These are phyloP conservation scores for Dolichallabes microphthalmus DNA, from an alignment of 2,113 vertebrate species.

Conservation along the genomic window DNA sequence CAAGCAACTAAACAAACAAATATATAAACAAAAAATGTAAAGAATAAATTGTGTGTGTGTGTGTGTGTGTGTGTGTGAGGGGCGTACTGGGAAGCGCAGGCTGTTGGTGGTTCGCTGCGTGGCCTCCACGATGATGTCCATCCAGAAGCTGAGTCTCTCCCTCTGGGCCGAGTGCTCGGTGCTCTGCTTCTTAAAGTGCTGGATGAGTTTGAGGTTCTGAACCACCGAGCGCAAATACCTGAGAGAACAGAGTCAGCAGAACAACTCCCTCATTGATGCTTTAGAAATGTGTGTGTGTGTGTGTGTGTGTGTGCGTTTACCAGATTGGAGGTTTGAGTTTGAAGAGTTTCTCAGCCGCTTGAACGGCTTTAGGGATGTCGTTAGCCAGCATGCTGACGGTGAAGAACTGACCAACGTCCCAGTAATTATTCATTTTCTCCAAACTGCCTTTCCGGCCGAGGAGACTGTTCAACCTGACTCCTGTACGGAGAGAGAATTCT, in stretches of 20 bases:
- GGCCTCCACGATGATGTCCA: constrained; percentile 94
- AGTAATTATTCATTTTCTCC: constrained; percentile 96
- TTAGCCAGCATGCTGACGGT: constrained; percentile 88
- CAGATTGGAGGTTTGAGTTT: constrained; percentile 91
- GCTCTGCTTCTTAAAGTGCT: constrained; percentile 85
- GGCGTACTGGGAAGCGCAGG: constrained; percentile 87
- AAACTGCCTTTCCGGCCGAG: constrained; percentile 91
- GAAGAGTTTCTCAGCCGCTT: constrained; percentile 92
- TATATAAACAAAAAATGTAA: not conserved
- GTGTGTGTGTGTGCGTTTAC: constrained; percentile 65
- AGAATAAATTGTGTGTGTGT: not conserved
- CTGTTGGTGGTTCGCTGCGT: constrained; percentile 82
- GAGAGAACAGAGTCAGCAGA: constrained; percentile 3
- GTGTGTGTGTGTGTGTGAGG: not conserved
- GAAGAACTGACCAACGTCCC: constrained; percentile 95
- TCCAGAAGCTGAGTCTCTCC: constrained; percentile 92
- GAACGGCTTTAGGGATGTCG: constrained; percentile 87
- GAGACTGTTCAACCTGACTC: constrained; percentile 87
- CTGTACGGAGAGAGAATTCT: constrained; percentile 61
- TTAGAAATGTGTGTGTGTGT: not conserved
- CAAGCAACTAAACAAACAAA: not conserved
- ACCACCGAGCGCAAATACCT: constrained; percentile 94
- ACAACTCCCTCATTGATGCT: not conserved
- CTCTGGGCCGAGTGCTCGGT: constrained; percentile 82
- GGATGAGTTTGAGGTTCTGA: constrained; percentile 91